phyloP scores from a whole-genome alignment of 1,140 invertebrate species.

The Macrosteles quadrilineatus region DNA sequence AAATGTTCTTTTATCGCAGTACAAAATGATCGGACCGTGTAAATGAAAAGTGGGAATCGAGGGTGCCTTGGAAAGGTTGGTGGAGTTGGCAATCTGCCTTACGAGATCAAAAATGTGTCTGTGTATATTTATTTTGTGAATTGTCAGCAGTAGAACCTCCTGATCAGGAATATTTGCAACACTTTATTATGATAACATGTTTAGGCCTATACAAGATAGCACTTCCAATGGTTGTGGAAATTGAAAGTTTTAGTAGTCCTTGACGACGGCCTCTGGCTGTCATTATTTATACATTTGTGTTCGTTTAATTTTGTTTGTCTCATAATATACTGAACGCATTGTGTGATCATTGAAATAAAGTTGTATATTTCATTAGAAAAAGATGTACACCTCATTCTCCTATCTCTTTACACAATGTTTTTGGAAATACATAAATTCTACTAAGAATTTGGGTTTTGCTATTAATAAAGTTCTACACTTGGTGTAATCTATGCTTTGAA shows the following conservation, averaged over 20 bases:
- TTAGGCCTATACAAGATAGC: too few species aligned
- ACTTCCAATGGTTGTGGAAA: not conserved
- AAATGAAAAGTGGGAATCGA: not conserved
- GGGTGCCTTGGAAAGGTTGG: not conserved
- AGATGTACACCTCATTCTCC: too few species aligned
- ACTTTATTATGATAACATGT: too few species aligned
- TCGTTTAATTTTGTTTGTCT: constrained; percentile 17
- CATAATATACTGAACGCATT: constrained; percentile 1
- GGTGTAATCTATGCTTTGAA: too few species aligned
- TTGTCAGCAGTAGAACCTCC: not conserved
- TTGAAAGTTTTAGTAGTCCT: not conserved
- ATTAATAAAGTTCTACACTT: too few species aligned
- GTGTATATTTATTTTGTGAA: not conserved
- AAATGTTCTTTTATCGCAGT: not conserved
- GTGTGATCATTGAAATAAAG: constrained; percentile 26
- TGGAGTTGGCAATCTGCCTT: not conserved
- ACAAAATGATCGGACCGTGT: not conserved
- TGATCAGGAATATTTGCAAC: not conserved
- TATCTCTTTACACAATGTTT: too few species aligned
- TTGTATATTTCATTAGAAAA: constrained; percentile 24
- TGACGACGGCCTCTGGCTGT: not conserved
- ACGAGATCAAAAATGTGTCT: not conserved
- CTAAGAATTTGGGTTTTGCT: too few species aligned
- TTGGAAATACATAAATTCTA: too few species aligned
- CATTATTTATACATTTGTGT: constrained; percentile 20